phyloP scores from a whole-genome alignment of 1,140 invertebrate species.

The Pseudomyrmex sp. region DNA sequence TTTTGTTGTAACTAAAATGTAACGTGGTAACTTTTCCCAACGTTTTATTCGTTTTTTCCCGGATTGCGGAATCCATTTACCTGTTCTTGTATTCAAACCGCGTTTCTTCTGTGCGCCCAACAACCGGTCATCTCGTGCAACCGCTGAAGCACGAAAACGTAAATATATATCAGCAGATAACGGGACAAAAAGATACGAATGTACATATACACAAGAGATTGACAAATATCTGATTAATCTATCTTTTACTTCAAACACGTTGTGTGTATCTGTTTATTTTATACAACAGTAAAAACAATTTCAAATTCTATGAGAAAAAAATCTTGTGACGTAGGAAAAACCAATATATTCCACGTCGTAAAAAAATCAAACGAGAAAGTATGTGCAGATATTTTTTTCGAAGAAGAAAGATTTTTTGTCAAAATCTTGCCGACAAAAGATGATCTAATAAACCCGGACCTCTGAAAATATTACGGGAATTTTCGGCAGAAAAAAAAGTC shows the following conservation, averaged over 20 bases:
- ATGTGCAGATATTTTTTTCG: too few relatives aligned
- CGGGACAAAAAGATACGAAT: slow-evolving; percentile 34
- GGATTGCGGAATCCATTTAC: neutral
- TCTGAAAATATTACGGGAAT: too few relatives aligned
- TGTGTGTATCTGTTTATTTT: neutral
- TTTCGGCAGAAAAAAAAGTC: too few relatives aligned
- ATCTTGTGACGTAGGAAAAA: too few relatives aligned
- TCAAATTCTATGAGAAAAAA: too few relatives aligned
- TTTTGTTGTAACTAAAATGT: too few relatives aligned
- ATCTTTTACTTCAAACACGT: neutral
- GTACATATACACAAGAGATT: neutral
- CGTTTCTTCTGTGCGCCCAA: neutral
- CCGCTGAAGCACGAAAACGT: slow-evolving; percentile 38
- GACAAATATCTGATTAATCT: neutral
- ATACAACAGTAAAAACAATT: neutral
- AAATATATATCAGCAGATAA: slow-evolving; percentile 53
- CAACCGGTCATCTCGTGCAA: slow-evolving; percentile 15
- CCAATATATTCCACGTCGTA: too few relatives aligned
- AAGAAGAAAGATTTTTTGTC: too few relatives aligned
- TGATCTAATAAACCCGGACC: too few relatives aligned
- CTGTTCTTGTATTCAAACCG: slow-evolving; percentile 29
- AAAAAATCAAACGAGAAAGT: too few relatives aligned
- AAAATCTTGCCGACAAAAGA: too few relatives aligned
- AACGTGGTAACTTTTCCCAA: neutral
- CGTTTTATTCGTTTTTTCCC: neutral